Conservation (phyloP, 2,888 invertebrate genomes). For the Chalcis sispes region DNA sequence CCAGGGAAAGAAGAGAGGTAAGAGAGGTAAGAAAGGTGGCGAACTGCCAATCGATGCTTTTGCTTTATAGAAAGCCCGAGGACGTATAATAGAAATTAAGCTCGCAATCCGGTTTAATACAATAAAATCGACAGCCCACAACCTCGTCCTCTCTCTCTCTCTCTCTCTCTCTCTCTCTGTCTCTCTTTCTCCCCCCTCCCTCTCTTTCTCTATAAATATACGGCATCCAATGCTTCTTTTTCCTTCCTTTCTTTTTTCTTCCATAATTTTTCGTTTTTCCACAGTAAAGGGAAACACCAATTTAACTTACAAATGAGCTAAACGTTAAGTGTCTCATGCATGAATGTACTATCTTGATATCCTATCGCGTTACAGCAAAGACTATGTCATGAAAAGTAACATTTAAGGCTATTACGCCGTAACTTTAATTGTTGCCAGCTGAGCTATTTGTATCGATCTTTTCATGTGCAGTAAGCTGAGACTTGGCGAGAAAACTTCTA, state of each 20-base stretch:
- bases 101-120: constrained; percentile 63
- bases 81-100: constrained; percentile 63
- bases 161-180: constrained; percentile 19
- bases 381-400: background rate
- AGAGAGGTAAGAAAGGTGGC: constrained; percentile 5
- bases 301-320: constrained; percentile 16
- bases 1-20: background rate
- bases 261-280: background rate
- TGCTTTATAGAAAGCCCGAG: constrained; percentile 43
- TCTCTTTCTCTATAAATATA: no score
- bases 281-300: background rate
- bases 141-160: background rate
- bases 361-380: background rate
- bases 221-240: background rate
- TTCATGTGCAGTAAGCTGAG: no score
- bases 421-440: background rate
- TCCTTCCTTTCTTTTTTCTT: constrained; percentile 25
- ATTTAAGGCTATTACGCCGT: background rate
- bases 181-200: constrained; percentile 25
- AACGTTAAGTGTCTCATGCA: constrained; percentile 20
- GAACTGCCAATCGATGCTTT: constrained; percentile 51
- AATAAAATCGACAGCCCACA: constrained; percentile 63
- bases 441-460: background rate
- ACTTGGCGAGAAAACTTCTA: no score
- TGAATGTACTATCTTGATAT: constrained; percentile 23